Evolutionary conservation across 2,797 vertebrate genomes (phyloP), one percentile per base, ranked within the genome.

Genomic region (Notolepis coatsorum): DNA sequence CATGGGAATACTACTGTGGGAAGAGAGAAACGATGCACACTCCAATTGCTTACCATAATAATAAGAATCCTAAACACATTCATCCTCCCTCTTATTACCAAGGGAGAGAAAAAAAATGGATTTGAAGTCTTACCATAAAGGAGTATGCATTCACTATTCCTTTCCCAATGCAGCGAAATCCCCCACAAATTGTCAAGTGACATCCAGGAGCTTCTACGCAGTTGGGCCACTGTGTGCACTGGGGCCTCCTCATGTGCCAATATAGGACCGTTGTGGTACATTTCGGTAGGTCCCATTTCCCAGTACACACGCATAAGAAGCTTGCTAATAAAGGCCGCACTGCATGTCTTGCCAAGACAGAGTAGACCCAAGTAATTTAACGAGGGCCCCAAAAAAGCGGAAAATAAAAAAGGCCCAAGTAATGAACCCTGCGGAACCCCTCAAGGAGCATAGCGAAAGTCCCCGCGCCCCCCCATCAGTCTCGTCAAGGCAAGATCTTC

Each of bases 181-280:
- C 96, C 95, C 93, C 93, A 96, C 93, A 97, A 94, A 95, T 96
- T 96, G 95, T 97, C 96, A 98, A 98, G 96, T 98, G 97, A 99
- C 95, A 96, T 98, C 95, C 96, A 94, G 95, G 93, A 95, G 96
- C 97, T 98, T 98, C 96, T 97, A 93, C 87, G 95, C 96, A 97
- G 97, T 96, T 94, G 92, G 96, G 96, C 96, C 96, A 93, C 94
- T 94, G 95, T 92, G 88, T 92, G 94, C 95, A 95, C 95, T 95
- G 94, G 94, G 93, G 95, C 93, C 94, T 96, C 96, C 93, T 95
- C 94, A 92, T 95, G 94, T 95, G 95, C 94, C 94, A 94, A 93
- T 95, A 94, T 91, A 94, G 93, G 96, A 97, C 95, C 94, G 93
- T 93, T 92, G 89, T 90, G 93, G 92, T 95, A 93, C 77, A 60